Conservation (phyloP, 30 jellyfish, hydroid and myxozoan genomes). For the Cassiopea xamachana region DNA sequence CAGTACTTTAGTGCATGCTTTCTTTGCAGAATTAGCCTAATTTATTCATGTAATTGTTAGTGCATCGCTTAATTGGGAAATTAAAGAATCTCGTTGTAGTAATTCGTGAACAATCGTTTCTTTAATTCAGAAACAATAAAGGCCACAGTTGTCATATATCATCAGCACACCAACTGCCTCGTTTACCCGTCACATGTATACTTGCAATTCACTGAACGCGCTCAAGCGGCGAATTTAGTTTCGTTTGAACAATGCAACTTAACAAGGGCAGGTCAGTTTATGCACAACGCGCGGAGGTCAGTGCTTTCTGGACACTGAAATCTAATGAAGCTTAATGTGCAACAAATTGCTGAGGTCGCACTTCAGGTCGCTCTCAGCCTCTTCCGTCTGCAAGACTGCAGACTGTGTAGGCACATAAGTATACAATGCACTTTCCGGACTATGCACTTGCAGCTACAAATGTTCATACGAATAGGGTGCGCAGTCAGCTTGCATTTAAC, state of each 20-base stretch:
- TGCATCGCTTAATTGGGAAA: background rate
- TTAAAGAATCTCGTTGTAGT: background rate
- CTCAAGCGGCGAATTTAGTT: slow-evolving; percentile 63
- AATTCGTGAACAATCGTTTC: slow-evolving; percentile 27
- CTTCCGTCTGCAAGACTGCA: slow-evolving; percentile 10
- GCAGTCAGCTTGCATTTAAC: slow-evolving; percentile 16
- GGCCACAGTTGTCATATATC: slow-evolving; percentile 64
- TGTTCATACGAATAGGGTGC: slow-evolving; percentile 20
- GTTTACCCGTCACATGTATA: slow-evolving; percentile 48
- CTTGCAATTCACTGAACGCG: slow-evolving; percentile 41
- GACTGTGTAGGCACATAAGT: background rate
- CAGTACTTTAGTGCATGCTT: background rate
- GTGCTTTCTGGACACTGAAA: slow-evolving; percentile 44
- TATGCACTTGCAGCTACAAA: slow-evolving; percentile 14
- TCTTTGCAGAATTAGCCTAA: background rate
- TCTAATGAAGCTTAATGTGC: slow-evolving; percentile 33
- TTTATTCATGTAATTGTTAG: background rate
- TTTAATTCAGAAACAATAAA: slow-evolving; percentile 45
- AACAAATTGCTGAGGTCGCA: slow-evolving; percentile 52
- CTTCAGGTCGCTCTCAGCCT: background rate
- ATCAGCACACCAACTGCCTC: slow-evolving; percentile 35
- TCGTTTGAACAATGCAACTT: background rate
- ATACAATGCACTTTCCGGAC: slow-evolving; percentile 52
- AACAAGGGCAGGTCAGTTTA: slow-evolving; percentile 42
- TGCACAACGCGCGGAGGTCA: slow-evolving; percentile 47